Percentiles rank a stretch among this genome's conserved stretches.
These are phyloP conservation scores for Rhyacichthys aspro DNA, from an alignment of 2,797 vertebrate species.

Conservation along the genomic window DNA sequence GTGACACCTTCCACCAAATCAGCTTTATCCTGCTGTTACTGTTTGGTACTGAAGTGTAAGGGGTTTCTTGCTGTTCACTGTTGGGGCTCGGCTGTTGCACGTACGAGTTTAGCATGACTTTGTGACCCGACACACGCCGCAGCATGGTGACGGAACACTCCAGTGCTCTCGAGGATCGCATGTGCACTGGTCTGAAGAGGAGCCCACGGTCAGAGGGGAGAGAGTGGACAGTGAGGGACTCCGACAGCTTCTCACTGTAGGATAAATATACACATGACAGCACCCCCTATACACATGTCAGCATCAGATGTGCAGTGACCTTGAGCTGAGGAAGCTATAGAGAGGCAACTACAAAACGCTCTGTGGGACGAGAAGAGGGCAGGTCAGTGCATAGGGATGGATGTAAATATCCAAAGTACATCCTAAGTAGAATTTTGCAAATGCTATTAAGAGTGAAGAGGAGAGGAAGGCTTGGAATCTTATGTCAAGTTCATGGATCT, in stretches of 20 bases:
- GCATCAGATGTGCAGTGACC: constrained; percentile 43
- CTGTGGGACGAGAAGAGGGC: constrained; percentile 32
- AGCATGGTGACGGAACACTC: not conserved
- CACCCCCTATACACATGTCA: constrained; percentile 45
- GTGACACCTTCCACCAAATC: too few relatives aligned
- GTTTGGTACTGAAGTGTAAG: too few relatives aligned
- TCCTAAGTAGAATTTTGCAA: not conserved
- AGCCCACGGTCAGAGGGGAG: not conserved
- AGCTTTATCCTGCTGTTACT: too few relatives aligned
- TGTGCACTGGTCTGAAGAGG: constrained; percentile 15
- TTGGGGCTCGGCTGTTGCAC: too few relatives aligned
- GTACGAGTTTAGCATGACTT: too few relatives aligned
- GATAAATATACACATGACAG: constrained; percentile 15
- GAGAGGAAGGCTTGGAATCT: too few relatives aligned
- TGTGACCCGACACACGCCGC: too few relatives aligned
- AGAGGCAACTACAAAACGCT: constrained; percentile 10
- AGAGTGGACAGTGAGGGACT: constrained; percentile 6
- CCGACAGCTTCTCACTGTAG: constrained; percentile 10
- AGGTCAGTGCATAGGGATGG: not conserved
- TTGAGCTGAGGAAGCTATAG: constrained; percentile 28
- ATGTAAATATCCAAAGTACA: not conserved
- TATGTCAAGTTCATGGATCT: too few relatives aligned
- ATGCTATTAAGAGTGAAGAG: too few relatives aligned
- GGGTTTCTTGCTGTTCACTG: too few relatives aligned
- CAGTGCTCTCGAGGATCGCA: constrained; percentile 15